Evolutionary conservation across 2,797 vertebrate genomes (phyloP).

Genomic region (Aulostomus chinensis): DNA sequence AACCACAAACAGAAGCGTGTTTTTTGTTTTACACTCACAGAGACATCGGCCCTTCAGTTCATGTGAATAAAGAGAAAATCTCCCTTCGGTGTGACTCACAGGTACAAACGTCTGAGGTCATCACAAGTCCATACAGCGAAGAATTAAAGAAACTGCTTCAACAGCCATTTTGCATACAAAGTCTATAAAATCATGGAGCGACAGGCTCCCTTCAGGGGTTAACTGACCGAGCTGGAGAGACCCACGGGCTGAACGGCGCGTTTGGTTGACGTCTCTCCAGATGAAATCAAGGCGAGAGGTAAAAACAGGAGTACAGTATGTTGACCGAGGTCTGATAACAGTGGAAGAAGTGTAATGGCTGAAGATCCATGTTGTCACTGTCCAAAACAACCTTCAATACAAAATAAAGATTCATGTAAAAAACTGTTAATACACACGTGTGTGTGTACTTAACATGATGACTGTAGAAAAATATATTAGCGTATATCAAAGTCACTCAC

Average conservation of each 20-base stretch:
- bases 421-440: constrained; percentile 23
- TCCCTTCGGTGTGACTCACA: constrained; percentile 46
- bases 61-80: constrained; percentile 40
- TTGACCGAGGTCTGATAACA: constrained; percentile 59
- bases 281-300: constrained; percentile 62
- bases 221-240: too few species aligned
- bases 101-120: constrained; percentile 57
- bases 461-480: constrained; percentile 74
- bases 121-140: constrained; percentile 32
- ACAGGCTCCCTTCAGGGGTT: constrained; percentile 43
- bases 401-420: constrained; percentile 54
- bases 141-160: constrained; percentile 40
- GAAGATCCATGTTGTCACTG: constrained; percentile 38
- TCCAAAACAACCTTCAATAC: constrained; percentile 38
- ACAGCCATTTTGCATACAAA: constrained; percentile 73
- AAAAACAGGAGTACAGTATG: constrained; percentile 53
- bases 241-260: constrained; percentile 24
- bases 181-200: constrained; percentile 58
- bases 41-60: constrained; percentile 56
- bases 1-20: constrained; percentile 48
- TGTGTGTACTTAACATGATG: constrained; percentile 39
- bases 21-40: constrained; percentile 37
- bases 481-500: constrained; percentile 56
- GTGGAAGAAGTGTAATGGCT: constrained; percentile 29
- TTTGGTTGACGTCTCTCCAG: constrained; percentile 49